Evolutionary conservation across 92 coral and sea anemone species (phyloP), one percentile per base, ranked within the genome.

Genomic region (Parazoanthus darwini): DNA sequence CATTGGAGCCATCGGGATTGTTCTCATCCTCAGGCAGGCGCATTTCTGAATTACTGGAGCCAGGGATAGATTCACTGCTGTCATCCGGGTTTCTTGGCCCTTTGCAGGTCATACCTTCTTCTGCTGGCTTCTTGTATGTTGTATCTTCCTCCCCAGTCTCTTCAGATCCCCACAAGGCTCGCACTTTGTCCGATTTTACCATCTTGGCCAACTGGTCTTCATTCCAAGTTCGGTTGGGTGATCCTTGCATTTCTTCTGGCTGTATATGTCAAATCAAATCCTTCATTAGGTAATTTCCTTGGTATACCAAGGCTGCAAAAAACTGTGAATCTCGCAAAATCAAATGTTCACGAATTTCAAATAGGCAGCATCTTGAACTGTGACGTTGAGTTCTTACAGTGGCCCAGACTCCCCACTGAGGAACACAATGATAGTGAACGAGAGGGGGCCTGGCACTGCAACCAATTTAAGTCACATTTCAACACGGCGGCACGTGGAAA

Each of bases 111-210:
- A 8, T 7, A 22, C 23, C 20, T 15, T 58, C 63, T 4, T 84
- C 26, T 18, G 63, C 65, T 44, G 44, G 43, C 6, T 84, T 36
- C 25, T 15, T 36, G 66, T 22, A 5, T 1, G 16, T 7, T 42
- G 2, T 66, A 16, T 0, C 16, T 8, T 73, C 44, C 22, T 84
- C 68, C 43, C 25, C 87, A 6, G 68, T 22, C 35, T 70, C 44
- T 18, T 51, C 44, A 22, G 87, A 70, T 5, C 43, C 87, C 87
- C 87, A 84, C 14, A 84, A 56, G 22, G 87, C 77, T 71, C 87
- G 87, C 6, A 84, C 87, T 43, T 73, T 48, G 26, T 84, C 87
- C 44, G 78, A 71, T 35, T 84, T 44, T 20, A 84, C 78, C 66
- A 71, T 80, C 39, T 80, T 80, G 37, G 48, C 39, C 65, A 84